phyloP scores from a whole-genome alignment of 2,113 vertebrate genomes.

The Pluvianellus socialis region DNA sequence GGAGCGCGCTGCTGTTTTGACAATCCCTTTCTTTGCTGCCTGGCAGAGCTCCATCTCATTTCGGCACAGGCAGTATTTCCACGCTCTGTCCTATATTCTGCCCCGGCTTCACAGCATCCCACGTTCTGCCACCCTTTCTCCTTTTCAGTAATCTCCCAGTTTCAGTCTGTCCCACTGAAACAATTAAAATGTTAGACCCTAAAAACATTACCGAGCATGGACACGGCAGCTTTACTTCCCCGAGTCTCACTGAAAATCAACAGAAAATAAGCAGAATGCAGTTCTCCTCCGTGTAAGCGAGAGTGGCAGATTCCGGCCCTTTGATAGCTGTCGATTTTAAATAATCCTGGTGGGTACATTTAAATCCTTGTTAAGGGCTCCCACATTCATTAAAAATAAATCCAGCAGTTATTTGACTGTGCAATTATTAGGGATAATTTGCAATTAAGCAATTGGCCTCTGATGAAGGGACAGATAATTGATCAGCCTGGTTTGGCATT shows the following conservation, averaged over 20 bases:
- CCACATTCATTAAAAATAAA: slow-evolving; percentile 60
- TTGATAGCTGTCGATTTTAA: slow-evolving; percentile 40
- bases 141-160: background rate
- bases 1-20: background rate
- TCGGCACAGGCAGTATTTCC: background rate
- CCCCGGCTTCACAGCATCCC: background rate
- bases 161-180: background rate
- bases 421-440: slow-evolving; percentile 61
- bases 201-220: background rate
- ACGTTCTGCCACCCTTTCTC: background rate
- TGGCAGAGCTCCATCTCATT: slow-evolving; percentile 46
- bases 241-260: background rate
- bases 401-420: slow-evolving; percentile 30
- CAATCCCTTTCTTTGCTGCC: slow-evolving; percentile 1
- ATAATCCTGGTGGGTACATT: slow-evolving; percentile 56
- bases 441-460: slow-evolving; percentile 63
- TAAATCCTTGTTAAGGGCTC: slow-evolving; percentile 53
- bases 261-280: background rate
- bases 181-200: background rate
- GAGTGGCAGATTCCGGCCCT: slow-evolving; percentile 1
- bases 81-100: background rate
- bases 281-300: background rate
- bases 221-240: background rate
- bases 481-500: slow-evolving; percentile 40
- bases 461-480: slow-evolving; percentile 27